These are phyloP conservation scores for Rhinogobius similis DNA, from an alignment of 2,113 vertebrate species.

Conservation along the genomic window DNA sequence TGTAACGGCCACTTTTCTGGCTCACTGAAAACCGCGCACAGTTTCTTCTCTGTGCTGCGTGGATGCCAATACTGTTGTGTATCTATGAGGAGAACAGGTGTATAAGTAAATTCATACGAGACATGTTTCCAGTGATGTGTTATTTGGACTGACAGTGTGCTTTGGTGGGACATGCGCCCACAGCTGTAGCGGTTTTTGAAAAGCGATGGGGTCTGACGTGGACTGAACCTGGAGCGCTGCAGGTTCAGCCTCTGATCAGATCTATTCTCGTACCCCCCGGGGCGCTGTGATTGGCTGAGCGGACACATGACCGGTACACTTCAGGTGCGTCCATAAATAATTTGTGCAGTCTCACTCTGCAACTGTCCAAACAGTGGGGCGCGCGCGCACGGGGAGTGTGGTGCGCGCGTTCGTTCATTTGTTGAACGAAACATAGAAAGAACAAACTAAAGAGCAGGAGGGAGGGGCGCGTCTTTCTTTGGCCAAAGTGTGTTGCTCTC, in stretches of 20 bases:
- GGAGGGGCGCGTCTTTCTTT: constrained; percentile 47
- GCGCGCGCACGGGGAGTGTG: constrained; percentile 10
- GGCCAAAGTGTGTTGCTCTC: constrained; percentile 76
- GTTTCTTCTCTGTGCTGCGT: too few species aligned
- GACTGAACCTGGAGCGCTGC: constrained; percentile 63
- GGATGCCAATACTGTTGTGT: too few species aligned
- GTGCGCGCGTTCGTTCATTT: constrained; percentile 29
- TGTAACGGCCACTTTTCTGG: background rate
- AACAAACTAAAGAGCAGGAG: constrained; percentile 16
- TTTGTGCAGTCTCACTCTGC: constrained; percentile 42
- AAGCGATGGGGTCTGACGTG: constrained; percentile 8
- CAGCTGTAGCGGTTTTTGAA: background rate
- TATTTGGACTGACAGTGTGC: background rate
- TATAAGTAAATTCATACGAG: too few species aligned
- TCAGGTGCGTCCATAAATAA: constrained; percentile 67
- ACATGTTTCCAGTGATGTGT: too few species aligned
- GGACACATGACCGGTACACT: constrained; percentile 45
- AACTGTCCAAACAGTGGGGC: constrained; percentile 6
- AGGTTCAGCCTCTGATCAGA: constrained; percentile 47
- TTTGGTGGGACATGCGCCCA: background rate
- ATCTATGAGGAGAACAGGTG: too few species aligned
- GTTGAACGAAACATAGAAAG: constrained; percentile 21
- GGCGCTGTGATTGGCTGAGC: constrained; percentile 66
- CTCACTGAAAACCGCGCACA: background rate
- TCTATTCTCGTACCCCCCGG: constrained; percentile 54